A percentile compares a stretch with the other conserved stretches of the same genome.
These are phyloP conservation scores for Gavia stellata DNA, from an alignment of 2,113 vertebrate species.

Conservation along the genomic window DNA sequence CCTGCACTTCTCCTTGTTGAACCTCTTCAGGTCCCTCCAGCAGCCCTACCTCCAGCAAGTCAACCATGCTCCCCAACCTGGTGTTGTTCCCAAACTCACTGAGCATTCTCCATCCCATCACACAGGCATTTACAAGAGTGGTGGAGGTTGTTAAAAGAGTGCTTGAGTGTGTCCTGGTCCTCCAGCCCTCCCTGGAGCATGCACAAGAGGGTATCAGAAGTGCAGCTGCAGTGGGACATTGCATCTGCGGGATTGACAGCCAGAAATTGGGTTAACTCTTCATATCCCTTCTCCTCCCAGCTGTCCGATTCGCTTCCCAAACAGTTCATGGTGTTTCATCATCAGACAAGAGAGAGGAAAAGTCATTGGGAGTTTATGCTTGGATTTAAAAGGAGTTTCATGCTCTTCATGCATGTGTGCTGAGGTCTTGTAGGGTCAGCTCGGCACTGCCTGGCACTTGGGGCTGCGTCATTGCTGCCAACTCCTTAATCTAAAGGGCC, in stretches of 20 bases:
- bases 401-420: neutral
- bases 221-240: neutral
- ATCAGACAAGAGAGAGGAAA: neutral
- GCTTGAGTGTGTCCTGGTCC: neutral
- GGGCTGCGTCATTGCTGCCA: neutral
- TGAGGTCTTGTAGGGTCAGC: neutral
- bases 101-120: neutral
- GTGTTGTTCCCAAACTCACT: neutral
- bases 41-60: neutral
- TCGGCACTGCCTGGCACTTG: neutral
- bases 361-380: rapidly evolving
- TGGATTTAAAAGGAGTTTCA: neutral
- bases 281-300: neutral
- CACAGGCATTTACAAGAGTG: neutral
- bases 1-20: neutral
- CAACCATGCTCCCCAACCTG: rapidly evolving
- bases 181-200: neutral
- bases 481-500: neutral
- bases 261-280: neutral
- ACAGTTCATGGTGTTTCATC: neutral
- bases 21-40: neutral
- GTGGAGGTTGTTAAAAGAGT: neutral
- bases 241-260: rapidly evolving
- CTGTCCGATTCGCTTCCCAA: rapidly evolving
- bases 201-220: neutral